phyloP scores from a whole-genome alignment of 2,888 invertebrate genomes.

The Hymenopus coronatus region DNA sequence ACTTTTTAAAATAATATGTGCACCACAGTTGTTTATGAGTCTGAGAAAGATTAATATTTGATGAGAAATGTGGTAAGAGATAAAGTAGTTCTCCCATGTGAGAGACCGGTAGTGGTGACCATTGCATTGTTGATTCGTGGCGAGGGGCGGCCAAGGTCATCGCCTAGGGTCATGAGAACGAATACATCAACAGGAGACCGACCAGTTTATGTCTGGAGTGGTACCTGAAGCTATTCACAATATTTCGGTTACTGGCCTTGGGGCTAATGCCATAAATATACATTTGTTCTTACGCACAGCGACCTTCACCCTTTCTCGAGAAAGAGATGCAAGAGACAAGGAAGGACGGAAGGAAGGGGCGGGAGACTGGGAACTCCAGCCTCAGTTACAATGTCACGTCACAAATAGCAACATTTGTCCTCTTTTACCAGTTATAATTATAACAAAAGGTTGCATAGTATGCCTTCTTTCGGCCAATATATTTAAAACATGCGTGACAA shows the following conservation, averaged over 20 bases:
- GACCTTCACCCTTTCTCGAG: background rate
- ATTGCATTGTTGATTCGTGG: background rate
- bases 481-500: too few species aligned
- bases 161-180: background rate
- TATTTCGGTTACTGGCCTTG: constrained; percentile 16
- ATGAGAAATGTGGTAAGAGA: background rate
- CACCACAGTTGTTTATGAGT: too few species aligned
- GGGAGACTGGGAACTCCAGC: background rate
- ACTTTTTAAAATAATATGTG: too few species aligned
- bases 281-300: background rate
- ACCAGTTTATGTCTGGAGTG: background rate
- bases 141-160: background rate
- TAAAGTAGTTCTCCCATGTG: background rate
- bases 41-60: background rate
- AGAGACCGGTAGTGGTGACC: background rate
- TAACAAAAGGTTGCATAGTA: too few species aligned
- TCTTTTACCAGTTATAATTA: background rate
- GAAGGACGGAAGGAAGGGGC: background rate
- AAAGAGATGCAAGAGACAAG: background rate
- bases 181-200: background rate
- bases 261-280: background rate
- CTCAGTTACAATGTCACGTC: background rate
- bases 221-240: constrained; percentile 1
- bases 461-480: too few species aligned
- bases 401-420: background rate